A percentile compares a stretch with the other conserved stretches of the same genome.
Conservation (phyloP, 92 coral and sea anemone genomes). For the Pocillopora grandis region DNA sequence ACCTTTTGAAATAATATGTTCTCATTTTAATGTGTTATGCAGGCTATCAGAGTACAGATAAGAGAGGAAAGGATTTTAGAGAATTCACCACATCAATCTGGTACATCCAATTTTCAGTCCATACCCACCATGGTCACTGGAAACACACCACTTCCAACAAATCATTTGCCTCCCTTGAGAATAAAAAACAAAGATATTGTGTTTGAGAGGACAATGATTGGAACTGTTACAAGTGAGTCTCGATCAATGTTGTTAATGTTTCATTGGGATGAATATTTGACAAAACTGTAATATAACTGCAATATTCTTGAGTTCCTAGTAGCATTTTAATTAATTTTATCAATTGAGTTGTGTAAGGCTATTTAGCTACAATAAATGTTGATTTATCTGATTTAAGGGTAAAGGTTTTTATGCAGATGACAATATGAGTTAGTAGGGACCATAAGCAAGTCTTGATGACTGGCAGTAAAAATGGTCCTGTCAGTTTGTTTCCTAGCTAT, state of each 20-base stretch:
- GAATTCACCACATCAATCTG: constrained; percentile 82
- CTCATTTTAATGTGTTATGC: not conserved
- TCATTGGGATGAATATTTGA: not conserved
- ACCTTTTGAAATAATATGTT: not conserved
- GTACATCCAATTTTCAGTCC: constrained; percentile 62
- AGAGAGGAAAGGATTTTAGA: constrained; percentile 85
- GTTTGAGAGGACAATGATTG: constrained; percentile 71
- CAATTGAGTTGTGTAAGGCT: no score
- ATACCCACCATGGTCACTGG: constrained; percentile 63
- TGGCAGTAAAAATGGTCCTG: no score
- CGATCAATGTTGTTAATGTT: not conserved
- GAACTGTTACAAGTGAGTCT: constrained; percentile 74
- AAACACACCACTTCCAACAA: constrained; percentile 66
- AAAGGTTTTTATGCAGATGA: no score
- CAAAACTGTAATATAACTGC: no score
- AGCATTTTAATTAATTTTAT: no score
- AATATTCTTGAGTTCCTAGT: no score
- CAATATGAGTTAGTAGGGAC: no score
- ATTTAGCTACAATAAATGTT: no score
- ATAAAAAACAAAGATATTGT: constrained; percentile 65
- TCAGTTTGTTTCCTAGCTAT: no score
- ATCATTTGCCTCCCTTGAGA: constrained; percentile 67
- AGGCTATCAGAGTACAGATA: constrained; percentile 89
- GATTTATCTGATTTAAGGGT: no score
- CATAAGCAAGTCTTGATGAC: no score